Base-by-base conservation (phyloP, 2,113 vertebrate genomes). In the Chaenogobius annularis region DNA sequence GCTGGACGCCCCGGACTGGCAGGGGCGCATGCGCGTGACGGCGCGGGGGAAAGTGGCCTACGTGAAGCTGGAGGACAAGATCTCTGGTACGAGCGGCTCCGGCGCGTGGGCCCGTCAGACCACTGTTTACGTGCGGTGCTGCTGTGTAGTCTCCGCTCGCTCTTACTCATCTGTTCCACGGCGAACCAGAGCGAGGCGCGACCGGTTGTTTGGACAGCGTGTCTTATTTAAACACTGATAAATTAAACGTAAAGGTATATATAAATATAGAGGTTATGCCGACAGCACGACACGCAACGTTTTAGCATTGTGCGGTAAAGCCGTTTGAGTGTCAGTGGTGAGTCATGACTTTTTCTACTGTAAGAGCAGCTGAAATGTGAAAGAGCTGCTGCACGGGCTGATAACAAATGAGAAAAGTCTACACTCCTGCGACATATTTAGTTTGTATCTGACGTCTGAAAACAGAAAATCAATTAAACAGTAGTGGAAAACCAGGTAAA, bases 1-100 rank as follows among this genome's bases (percentile, higher is more conserved):
- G 89, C 90, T 99, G 88, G 97, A 99, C 46, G 89, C 96, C 66
- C 97, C 97, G 0, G 97, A 99, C 79, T 99, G 97, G 97, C 96
- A 94, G 19, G 97, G 97, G 31, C 94, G 97, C 31, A 95, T 99
- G 83, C 93, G 97, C 54, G 93, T 99, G 78, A 98, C 96, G 10
- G 97, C 97, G 19, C 95, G 95, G 83, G 97, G 97, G 65, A 98
- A 96, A 88, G 92, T 94, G 56, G 97, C 95, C 0, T 98, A 93
- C 22, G 95, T 99, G 71, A 99, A 99, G 78, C 87, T 99, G 66
- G 97, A 99, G 84, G 97, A 98, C 91, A 98, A 96, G 87, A 91
- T 97, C 81, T 98, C 97, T 89, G 97, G 97, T 94, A 77, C 90
- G 85, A 48, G 65, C 69, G 43, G 37, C 22, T 63, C 80, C 83